These are phyloP conservation scores for Trichonephila clavata DNA, from an alignment of 1,140 invertebrate genomes.

Conservation along the genomic window DNA sequence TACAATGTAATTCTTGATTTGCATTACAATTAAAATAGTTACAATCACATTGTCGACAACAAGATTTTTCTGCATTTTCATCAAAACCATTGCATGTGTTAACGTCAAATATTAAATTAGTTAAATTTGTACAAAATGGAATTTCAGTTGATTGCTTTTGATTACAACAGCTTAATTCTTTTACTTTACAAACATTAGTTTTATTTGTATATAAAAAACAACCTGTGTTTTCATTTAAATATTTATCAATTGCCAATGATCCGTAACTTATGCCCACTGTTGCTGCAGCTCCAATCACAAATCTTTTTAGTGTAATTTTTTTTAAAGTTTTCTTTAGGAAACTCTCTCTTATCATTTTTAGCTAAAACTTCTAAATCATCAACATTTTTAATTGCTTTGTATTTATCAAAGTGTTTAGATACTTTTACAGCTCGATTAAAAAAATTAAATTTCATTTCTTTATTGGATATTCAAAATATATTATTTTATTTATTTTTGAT, in stretches of 20 bases:
- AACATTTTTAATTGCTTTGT: neutral
- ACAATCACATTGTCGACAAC: slow-evolving; percentile 30
- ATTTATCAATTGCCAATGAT: neutral
- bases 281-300: neutral
- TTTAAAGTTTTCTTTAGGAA: neutral
- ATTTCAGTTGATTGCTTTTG: neutral
- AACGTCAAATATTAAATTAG: neutral
- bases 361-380: neutral
- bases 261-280: neutral
- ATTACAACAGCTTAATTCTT: slow-evolving; percentile 44
- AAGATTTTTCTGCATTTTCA: neutral
- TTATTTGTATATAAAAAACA: slow-evolving; percentile 36
- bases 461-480: neutral
- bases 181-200: neutral
- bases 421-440: neutral
- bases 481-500: too few relatives aligned
- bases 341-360: neutral
- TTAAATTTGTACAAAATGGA: neutral
- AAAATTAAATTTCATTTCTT: neutral
- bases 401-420: neutral
- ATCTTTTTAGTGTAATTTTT: neutral
- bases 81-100: neutral
- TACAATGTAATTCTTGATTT: slow-evolving; percentile 24
- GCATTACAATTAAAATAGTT: slow-evolving; percentile 9
- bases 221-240: slow-evolving; percentile 3